A percentile compares a stretch with the other conserved stretches of the same genome.
Conservation (phyloP, 2,888 invertebrate genomes). For the Catonia carolina region DNA sequence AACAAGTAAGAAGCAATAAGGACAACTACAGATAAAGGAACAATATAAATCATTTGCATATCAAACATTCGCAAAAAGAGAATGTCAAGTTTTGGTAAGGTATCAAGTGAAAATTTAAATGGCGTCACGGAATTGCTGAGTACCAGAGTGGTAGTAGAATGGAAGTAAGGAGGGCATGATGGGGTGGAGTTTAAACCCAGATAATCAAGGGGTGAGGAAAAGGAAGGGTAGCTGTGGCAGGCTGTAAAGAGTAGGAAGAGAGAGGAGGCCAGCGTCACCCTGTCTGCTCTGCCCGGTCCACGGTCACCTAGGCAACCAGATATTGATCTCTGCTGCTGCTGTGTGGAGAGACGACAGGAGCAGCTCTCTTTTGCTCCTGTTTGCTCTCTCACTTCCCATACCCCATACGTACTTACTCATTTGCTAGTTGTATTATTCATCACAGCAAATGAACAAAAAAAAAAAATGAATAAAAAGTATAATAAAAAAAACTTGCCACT, state of each 20-base stretch:
- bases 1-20: too few species aligned
- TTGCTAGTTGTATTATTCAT: constrained; percentile 8
- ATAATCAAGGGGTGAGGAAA: constrained; percentile 9
- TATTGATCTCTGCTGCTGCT: constrained; percentile 42
- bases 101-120: not conserved
- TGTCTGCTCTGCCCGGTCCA: constrained; percentile 49
- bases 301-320: constrained; percentile 44
- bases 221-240: not conserved
- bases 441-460: constrained; percentile 11
- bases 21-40: too few species aligned
- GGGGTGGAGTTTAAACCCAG: constrained; percentile 10
- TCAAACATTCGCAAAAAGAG: too few species aligned
- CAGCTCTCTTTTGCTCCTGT: too few species aligned
- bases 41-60: too few species aligned
- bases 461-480: too few species aligned
- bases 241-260: not conserved
- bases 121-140: not conserved
- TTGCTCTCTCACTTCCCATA: not conserved
- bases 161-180: not conserved
- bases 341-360: constrained; percentile 10
- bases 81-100: too few species aligned
- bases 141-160: not conserved
- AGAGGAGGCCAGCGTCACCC: constrained; percentile 45
- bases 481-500: too few species aligned
- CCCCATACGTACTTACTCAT: not conserved